Evolutionary conservation across 1,140 invertebrate genomes (phyloP).

Genomic region (Oncopodura yosiiana): DNA sequence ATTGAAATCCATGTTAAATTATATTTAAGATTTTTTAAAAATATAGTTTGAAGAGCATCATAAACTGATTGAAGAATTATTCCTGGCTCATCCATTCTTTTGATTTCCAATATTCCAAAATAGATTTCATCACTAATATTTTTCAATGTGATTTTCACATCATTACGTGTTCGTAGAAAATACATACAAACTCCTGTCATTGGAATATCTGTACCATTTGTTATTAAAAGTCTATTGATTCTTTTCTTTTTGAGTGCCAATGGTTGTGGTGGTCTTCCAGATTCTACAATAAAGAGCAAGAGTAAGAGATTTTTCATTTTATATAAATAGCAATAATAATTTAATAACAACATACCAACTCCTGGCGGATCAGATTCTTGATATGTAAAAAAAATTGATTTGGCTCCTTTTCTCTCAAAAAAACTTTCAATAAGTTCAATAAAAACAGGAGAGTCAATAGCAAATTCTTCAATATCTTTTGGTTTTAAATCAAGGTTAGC

Average conservation of each 20-base stretch:
- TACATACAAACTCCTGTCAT: constrained; percentile 47
- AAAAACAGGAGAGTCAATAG: constrained; percentile 51
- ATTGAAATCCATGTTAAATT: constrained; percentile 22
- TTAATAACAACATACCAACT: constrained; percentile 39
- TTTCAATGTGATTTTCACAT: constrained; percentile 44
- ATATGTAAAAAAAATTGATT: constrained; percentile 46
- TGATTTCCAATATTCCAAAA: constrained; percentile 22
- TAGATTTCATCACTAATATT: constrained; percentile 40
- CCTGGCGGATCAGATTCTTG: constrained; percentile 43
- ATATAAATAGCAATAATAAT: not conserved
- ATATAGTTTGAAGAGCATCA: constrained; percentile 11
- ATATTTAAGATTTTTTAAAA: constrained; percentile 13
- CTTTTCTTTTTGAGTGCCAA: constrained; percentile 37
- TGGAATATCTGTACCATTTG: constrained; percentile 42
- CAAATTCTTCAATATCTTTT: constrained; percentile 52
- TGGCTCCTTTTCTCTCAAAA: constrained; percentile 42
- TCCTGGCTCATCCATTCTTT: constrained; percentile 23
- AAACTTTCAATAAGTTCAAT: constrained; percentile 49
- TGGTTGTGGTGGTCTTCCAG: constrained; percentile 43
- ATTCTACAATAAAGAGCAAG: constrained; percentile 41
- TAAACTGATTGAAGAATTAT: constrained; percentile 17
- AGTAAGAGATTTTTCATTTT: not conserved
- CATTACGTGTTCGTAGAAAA: constrained; percentile 44
- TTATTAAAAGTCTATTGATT: constrained; percentile 44
- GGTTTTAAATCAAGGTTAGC: constrained; percentile 44